These are phyloP conservation scores for Matsumyia berberina DNA, from an alignment of 2,888 invertebrate genomes.

Conservation along the genomic window DNA sequence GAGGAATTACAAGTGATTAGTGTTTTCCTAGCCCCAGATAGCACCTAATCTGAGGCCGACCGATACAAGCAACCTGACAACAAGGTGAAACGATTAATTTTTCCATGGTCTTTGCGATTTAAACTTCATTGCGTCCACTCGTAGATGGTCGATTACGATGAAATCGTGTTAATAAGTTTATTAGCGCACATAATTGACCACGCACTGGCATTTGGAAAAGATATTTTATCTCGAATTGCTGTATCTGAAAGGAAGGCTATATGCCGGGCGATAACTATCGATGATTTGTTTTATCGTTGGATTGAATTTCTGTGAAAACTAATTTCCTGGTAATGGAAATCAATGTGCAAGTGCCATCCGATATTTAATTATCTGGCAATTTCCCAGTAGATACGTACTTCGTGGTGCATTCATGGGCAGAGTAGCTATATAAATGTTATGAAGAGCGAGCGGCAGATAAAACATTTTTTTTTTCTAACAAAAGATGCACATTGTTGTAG, in stretches of 20 bases:
- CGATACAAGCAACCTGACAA: slow-evolving; percentile 21
- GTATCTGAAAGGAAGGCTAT: not conserved
- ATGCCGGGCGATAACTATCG: not conserved
- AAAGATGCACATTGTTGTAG: not conserved
- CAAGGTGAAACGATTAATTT: not conserved
- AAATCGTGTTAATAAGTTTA: slow-evolving; percentile 27
- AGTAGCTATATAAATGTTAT: not conserved
- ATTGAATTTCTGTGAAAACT: not conserved
- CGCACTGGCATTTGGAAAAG: slow-evolving; percentile 22
- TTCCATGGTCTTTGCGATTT: not conserved
- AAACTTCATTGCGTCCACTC: not conserved
- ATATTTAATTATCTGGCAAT: slow-evolving; percentile 6
- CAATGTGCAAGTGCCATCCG: not conserved
- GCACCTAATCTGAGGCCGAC: not conserved
- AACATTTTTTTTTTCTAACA: not conserved
- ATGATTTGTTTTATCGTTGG: not conserved
- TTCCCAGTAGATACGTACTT: not conserved
- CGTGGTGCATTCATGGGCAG: not conserved
- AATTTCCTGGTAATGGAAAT: slow-evolving; percentile 38
- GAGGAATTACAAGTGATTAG: slow-evolving; percentile 27
- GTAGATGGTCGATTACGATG: slow-evolving; percentile 1
- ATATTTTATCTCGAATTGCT: slow-evolving; percentile 35
- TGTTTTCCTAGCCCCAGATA: not conserved
- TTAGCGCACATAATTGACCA: slow-evolving; percentile 28
- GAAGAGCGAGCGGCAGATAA: too few species aligned